These are phyloP conservation scores for Chloroceryle inda DNA, from an alignment of 2,797 vertebrate species.

Conservation along the genomic window DNA sequence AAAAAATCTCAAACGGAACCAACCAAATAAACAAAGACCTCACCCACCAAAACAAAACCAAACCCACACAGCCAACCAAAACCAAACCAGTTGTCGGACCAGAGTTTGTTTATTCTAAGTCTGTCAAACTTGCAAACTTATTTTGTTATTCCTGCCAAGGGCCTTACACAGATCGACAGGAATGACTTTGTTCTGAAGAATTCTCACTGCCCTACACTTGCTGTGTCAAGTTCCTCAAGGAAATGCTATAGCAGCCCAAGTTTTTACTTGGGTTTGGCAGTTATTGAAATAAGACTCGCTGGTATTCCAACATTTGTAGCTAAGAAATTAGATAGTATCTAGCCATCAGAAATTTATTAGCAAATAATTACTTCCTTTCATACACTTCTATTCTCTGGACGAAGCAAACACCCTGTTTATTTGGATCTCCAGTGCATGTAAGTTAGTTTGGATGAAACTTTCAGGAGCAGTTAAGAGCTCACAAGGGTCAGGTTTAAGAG, in stretches of 20 bases:
- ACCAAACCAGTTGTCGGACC: background rate
- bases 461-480: background rate
- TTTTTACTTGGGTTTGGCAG: background rate
- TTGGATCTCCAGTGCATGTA: background rate
- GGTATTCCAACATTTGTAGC: background rate
- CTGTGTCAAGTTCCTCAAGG: background rate
- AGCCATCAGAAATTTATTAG: background rate
- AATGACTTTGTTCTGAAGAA: background rate
- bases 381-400: background rate
- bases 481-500: background rate
- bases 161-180: background rate
- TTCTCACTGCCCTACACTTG: background rate
- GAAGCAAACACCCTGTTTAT: background rate
- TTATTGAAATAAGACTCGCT: background rate
- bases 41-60: too few species aligned
- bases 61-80: background rate
- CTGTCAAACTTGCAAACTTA: background rate
- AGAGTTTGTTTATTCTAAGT: background rate
- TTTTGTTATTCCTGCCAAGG: constrained; percentile 2
- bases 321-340: background rate
- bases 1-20: background rate
- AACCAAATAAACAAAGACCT: background rate
- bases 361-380: background rate
- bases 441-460: background rate
- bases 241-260: background rate